A percentile compares a stretch with the other conserved stretches of the same genome.
Conservation (phyloP, 2,113 vertebrate genomes). For the Sus scrofa region T2T-Sscrofa CM000812.6:63967001-63967500, state of each 20-base stretch:
- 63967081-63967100: conserved; percentile 67
- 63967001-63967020: conserved; percentile 52
- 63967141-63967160: conserved; percentile 37
- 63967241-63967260: conserved; percentile 53
- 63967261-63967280: conserved; percentile 51
- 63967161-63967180: background rate
- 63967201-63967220: background rate
- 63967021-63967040: conserved; percentile 29
- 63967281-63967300: background rate
- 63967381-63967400: background rate
- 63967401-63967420: background rate
- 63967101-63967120: conserved; percentile 42
- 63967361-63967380: background rate
- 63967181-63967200: background rate
- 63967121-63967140: conserved; percentile 36
- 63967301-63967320: background rate
- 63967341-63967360: background rate
- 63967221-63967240: background rate
- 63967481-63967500: background rate
- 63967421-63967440: background rate
- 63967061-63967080: conserved; percentile 46
- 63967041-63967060: conserved; percentile 50
- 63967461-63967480: background rate
- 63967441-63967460: background rate
- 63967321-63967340: background rate